phyloP scores from a whole-genome alignment of 1,140 invertebrate genomes.

The Atta cephalotes region DNA sequence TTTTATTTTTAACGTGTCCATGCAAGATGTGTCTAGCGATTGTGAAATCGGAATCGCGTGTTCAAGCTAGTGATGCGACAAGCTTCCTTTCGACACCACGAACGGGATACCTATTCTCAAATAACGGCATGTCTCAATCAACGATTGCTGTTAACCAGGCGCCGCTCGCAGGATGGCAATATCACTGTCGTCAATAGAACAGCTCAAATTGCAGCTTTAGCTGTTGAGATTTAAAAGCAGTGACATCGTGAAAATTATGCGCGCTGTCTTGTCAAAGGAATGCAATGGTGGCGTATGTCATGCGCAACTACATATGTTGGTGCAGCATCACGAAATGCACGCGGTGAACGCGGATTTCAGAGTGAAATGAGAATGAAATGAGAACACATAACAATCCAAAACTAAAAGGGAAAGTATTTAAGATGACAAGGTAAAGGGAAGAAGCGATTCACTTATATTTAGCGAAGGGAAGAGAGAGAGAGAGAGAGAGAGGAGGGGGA shows the following conservation, averaged over 20 bases:
- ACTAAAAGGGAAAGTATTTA: conserved; percentile 6
- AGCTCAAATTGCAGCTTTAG: conserved; percentile 23
- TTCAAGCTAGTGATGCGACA: conserved; percentile 12
- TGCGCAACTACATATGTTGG: conserved; percentile 9
- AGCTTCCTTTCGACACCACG: conserved; percentile 23
- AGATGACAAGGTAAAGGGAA: not conserved
- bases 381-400: not conserved
- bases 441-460: conserved; percentile 16
- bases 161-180: conserved; percentile 60
- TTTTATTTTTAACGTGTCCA: not conserved
- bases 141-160: conserved; percentile 67
- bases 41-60: conserved; percentile 18
- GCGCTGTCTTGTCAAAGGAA: conserved; percentile 72
- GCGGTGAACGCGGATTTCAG: conserved; percentile 1
- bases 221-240: conserved; percentile 31
- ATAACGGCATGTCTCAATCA: conserved; percentile 67
- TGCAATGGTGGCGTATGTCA: conserved; percentile 50
- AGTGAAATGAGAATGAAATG: not conserved
- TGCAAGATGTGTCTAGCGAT: not conserved
- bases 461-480: not conserved
- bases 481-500: not conserved
- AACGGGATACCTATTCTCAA: conserved; percentile 65
- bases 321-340: conserved; percentile 16
- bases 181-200: conserved; percentile 71
- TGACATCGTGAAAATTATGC: conserved; percentile 64